Percentiles rank a stretch among this genome's conserved stretches.
phyloP scores from a whole-genome alignment of 2,113 vertebrate genomes.

The Paracanthobrama guichenoti region DNA sequence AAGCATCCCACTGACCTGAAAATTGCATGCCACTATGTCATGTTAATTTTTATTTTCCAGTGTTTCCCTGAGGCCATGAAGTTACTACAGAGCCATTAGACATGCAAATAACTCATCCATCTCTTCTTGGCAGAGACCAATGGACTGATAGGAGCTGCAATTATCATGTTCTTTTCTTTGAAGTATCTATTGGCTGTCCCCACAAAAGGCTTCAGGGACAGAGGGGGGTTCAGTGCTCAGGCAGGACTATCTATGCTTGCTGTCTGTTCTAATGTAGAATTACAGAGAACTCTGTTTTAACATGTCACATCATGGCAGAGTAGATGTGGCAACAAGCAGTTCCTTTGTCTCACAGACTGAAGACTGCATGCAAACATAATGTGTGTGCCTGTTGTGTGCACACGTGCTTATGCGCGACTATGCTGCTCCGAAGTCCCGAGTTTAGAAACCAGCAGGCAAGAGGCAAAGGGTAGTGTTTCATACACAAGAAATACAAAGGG shows the following conservation, averaged over 20 bases:
- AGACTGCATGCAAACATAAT: conserved; percentile 39
- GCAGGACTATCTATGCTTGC: conserved; percentile 59
- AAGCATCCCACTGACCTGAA: not conserved
- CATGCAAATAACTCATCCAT: conserved; percentile 78
- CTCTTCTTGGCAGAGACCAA: conserved; percentile 72
- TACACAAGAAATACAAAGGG: conserved; percentile 37
- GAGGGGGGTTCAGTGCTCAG: conserved; percentile 56
- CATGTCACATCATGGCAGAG: conserved; percentile 70
- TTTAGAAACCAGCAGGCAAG: conserved; percentile 6
- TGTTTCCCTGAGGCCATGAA: conserved; percentile 66
- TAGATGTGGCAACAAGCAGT: conserved; percentile 63
- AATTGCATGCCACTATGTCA: not conserved
- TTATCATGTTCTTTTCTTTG: conserved; percentile 73
- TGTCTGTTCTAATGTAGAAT: conserved; percentile 66
- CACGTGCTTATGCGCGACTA: not conserved
- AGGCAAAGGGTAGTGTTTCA: conserved; percentile 45
- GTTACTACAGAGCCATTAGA: conserved; percentile 74
- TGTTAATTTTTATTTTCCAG: conserved; percentile 69
- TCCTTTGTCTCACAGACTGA: conserved; percentile 50
- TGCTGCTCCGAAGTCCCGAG: conserved; percentile 22
- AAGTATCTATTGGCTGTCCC: conserved; percentile 66
- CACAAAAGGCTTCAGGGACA: conserved; percentile 52
- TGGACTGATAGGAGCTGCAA: conserved; percentile 69
- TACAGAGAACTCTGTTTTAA: conserved; percentile 65
- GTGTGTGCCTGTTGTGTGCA: conserved; percentile 52